These are phyloP conservation scores for Pipra filicauda DNA, from an alignment of 2,113 vertebrate species.

Conservation along the genomic window DNA sequence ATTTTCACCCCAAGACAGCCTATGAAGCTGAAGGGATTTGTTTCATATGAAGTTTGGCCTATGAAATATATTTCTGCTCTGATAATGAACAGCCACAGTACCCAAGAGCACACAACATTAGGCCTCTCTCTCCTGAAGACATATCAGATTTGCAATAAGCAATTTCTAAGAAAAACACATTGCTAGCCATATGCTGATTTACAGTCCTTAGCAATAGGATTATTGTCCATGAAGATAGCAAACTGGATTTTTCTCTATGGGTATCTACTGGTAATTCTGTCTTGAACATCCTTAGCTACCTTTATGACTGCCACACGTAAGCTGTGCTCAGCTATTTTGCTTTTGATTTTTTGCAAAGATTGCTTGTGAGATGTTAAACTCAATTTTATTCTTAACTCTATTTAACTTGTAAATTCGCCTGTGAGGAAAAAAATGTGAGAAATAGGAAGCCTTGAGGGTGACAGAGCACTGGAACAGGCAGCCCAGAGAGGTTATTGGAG, in stretches of 20 bases:
- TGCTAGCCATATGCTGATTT: not conserved
- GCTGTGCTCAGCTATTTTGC: not conserved
- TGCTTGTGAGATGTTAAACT: not conserved
- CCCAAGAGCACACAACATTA: not conserved
- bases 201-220: not conserved
- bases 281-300: not conserved
- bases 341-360: not conserved
- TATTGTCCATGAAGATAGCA: not conserved
- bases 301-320: not conserved
- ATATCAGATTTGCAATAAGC: not conserved
- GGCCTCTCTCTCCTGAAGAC: not conserved
- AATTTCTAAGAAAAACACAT: not conserved
- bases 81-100: not conserved
- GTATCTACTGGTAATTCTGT: not conserved
- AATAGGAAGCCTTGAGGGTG: not conserved
- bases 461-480: not conserved
- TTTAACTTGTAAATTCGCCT: not conserved
- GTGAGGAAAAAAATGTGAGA: not conserved
- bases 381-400: conserved; percentile 13
- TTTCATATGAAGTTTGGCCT: not conserved
- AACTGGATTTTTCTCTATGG: not conserved
- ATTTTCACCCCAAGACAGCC: not conserved
- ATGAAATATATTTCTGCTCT: not conserved
- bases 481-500: not conserved
- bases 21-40: not conserved